These are phyloP conservation scores for Trachelus tabidus DNA, from an alignment of 2,888 invertebrate genomes.

Conservation along the genomic window DNA sequence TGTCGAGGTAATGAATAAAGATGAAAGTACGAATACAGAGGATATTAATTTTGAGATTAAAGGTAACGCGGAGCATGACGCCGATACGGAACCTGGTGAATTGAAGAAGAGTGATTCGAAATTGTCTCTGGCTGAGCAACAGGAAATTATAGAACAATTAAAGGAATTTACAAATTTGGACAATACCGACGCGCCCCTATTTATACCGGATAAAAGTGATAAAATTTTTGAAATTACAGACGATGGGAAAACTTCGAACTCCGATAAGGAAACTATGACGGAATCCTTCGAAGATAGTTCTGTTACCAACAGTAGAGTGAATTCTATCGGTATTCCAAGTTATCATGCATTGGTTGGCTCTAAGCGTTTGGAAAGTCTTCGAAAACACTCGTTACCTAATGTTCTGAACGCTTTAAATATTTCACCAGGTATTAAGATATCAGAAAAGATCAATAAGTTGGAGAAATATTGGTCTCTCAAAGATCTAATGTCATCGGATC, in stretches of 20 bases:
- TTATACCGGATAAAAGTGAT: constrained; percentile 39
- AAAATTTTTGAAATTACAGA: constrained; percentile 13
- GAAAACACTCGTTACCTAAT: constrained; percentile 49
- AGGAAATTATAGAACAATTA: constrained; percentile 55
- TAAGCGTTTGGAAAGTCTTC: constrained; percentile 45
- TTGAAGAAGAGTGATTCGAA: constrained; percentile 36
- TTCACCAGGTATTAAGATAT: constrained; percentile 27
- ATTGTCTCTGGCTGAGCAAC: constrained; percentile 53
- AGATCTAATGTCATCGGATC: constrained; percentile 47
- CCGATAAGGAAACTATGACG: constrained; percentile 34
- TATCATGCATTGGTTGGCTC: constrained; percentile 33
- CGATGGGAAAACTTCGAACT: constrained; percentile 20
- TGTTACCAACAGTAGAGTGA: constrained; percentile 13
- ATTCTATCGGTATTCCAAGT: constrained; percentile 23
- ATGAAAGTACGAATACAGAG: constrained; percentile 2
- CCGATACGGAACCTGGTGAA: constrained; percentile 9
- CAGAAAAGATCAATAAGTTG: constrained; percentile 44
- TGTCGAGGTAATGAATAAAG: neutral
- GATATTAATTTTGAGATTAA: neutral
- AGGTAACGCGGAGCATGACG: neutral
- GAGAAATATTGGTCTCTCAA: constrained; percentile 58
- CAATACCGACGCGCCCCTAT: constrained; percentile 49
- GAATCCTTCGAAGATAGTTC: constrained; percentile 36
- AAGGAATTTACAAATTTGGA: constrained; percentile 59
- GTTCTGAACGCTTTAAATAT: constrained; percentile 44